These are phyloP conservation scores for Sardina pilchardus DNA, from an alignment of 2,113 vertebrate species.

Conservation along the genomic window DNA sequence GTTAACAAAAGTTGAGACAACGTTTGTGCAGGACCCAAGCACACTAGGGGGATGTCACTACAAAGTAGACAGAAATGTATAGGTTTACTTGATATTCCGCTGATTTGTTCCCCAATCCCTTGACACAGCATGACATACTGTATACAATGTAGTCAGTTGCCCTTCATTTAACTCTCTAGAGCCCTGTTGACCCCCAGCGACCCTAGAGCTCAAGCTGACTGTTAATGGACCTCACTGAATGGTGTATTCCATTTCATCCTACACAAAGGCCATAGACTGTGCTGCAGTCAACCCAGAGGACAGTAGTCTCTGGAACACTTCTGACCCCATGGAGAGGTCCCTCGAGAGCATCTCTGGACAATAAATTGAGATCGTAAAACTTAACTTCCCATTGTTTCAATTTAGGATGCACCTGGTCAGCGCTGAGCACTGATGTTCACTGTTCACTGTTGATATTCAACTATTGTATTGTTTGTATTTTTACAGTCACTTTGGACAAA, in stretches of 20 bases:
- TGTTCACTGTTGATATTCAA: background rate
- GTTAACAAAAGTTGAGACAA: background rate
- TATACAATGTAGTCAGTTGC: background rate
- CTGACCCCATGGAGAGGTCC: background rate
- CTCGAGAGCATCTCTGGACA: background rate
- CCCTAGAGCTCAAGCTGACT: background rate
- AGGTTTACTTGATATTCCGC: background rate
- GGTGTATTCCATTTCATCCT: background rate
- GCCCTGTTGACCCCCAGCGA: background rate
- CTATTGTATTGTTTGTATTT: too few relatives aligned
- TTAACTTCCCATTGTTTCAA: background rate
- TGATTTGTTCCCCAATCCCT: background rate
- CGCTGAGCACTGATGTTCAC: background rate
- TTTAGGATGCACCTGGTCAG: background rate
- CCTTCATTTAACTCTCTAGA: background rate
- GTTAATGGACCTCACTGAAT: constrained; percentile 1
- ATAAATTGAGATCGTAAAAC: background rate
- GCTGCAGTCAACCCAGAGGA: background rate
- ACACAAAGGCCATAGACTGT: background rate
- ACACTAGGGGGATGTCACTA: background rate
- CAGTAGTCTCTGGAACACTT: background rate
- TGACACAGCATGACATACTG: background rate
- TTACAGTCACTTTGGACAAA: too few relatives aligned
- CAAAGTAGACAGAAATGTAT: background rate
- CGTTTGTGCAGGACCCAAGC: background rate